A percentile compares a stretch with the other conserved stretches of the same genome.
phyloP scores from a whole-genome alignment of 2,113 vertebrate genomes.

The Lagenorhynchus albirostris region DNA sequence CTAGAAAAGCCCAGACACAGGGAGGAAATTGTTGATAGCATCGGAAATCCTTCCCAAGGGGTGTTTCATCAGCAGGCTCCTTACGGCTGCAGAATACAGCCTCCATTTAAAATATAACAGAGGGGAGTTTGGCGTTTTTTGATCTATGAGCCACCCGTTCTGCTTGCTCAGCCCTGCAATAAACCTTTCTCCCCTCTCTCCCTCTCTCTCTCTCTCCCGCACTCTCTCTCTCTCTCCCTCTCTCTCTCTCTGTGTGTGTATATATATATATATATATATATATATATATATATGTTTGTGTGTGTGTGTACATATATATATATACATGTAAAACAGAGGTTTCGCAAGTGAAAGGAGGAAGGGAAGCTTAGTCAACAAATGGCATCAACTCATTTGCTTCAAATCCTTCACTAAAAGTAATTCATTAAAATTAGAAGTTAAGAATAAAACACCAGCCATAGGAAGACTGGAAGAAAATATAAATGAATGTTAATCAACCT shows the following conservation, averaged over 20 bases:
- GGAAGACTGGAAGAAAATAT: not conserved
- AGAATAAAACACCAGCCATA: not conserved
- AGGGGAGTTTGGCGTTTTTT: not conserved
- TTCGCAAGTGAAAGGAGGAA: not conserved
- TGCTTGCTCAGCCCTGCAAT: not conserved
- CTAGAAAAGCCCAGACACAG: not conserved
- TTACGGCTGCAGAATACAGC: not conserved
- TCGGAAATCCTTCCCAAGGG: not conserved
- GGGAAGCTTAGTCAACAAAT: not conserved
- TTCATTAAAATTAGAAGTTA: not conserved
- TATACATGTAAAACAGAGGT: no score
- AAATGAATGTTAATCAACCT: not conserved
- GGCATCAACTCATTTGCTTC: not conserved
- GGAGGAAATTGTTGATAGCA: not conserved
- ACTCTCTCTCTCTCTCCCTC: no score
- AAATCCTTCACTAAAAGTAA: not conserved
- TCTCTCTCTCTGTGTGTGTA: no score
- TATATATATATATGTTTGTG: no score
- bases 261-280: no score
- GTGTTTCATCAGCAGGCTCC: not conserved
- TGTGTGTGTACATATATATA: no score
- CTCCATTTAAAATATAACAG: not conserved
- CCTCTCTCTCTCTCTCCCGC: no score
- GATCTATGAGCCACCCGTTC: not conserved
- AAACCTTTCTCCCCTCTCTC: not conserved